Percentiles rank a stretch among this genome's conserved stretches.
phyloP scores from a whole-genome alignment of 2,113 vertebrate species.

The Ascaphus truei region DNA sequence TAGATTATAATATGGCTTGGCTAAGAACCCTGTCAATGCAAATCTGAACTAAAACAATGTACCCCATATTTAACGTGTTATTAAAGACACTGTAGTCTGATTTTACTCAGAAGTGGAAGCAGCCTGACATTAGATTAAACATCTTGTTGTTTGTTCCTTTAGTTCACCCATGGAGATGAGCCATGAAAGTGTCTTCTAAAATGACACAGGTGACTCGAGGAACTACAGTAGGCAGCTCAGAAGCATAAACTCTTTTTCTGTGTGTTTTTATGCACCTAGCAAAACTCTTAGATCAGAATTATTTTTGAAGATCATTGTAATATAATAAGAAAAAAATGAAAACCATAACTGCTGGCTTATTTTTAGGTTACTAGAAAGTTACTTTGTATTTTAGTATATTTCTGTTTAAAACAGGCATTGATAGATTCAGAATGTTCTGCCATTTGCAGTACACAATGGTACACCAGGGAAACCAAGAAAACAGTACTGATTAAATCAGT shows the following conservation, averaged over 20 bases:
- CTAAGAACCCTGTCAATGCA: not conserved
- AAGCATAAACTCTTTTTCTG: slow-evolving; percentile 26
- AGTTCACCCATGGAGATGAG: slow-evolving; percentile 2
- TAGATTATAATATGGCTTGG: no score
- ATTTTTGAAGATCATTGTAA: slow-evolving; percentile 21
- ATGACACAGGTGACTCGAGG: slow-evolving; percentile 16
- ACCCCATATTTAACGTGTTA: not conserved
- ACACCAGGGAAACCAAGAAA: no score
- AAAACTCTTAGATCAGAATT: not conserved
- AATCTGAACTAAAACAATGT: not conserved
- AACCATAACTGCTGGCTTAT: slow-evolving; percentile 14
- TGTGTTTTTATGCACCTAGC: slow-evolving; percentile 7
- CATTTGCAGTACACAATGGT: no score
- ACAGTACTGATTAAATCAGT: no score
- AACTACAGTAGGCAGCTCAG: slow-evolving; percentile 4
- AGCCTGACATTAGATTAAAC: not conserved
- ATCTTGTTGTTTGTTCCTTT: not conserved
- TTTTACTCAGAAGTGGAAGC: not conserved
- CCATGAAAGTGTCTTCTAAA: slow-evolving; percentile 18
- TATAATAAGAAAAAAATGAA: slow-evolving; percentile 20
- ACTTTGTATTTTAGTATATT: no score
- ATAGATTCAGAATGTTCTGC: no score
- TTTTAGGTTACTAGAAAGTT: slow-evolving; percentile 10
- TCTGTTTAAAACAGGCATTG: no score
- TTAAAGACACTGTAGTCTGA: slow-evolving; percentile 5